Evolutionary conservation across 2,888 invertebrate species (phyloP).

Genomic region (Steromphala cineraria): DNA sequence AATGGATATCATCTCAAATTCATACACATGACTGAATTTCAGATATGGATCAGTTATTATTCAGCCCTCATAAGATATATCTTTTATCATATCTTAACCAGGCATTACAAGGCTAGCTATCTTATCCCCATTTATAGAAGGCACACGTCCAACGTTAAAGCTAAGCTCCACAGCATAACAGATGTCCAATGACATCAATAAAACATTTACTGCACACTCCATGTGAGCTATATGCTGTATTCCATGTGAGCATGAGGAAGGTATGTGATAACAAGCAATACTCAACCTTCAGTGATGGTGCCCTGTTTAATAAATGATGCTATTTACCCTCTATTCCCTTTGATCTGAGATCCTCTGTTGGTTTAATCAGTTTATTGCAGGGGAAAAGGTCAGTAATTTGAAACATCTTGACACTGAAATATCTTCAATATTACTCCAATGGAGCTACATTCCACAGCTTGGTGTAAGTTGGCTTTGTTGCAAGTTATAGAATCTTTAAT

Average conservation of each 20-base stretch:
- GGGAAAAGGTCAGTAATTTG: neutral
- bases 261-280: neutral
- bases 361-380: neutral
- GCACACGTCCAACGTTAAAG: neutral
- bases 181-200: conserved; percentile 2
- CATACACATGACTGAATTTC: too few relatives aligned
- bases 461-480: too few relatives aligned
- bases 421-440: too few relatives aligned
- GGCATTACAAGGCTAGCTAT: neutral
- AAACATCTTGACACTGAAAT: neutral
- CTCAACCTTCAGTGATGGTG: neutral
- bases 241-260: neutral
- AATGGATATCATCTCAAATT: too few relatives aligned
- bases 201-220: neutral
- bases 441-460: too few relatives aligned
- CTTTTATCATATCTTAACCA: neutral
- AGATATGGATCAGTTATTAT: too few relatives aligned
- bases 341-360: neutral
- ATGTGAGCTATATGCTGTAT: neutral
- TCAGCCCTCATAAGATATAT: too few relatives aligned
- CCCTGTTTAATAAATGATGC: neutral
- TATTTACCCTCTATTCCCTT: neutral
- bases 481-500: too few relatives aligned
- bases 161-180: neutral
- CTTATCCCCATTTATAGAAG: too few relatives aligned